Base-by-base conservation (phyloP, 1,140 invertebrate genomes). In the Mamestra configurata region DNA sequence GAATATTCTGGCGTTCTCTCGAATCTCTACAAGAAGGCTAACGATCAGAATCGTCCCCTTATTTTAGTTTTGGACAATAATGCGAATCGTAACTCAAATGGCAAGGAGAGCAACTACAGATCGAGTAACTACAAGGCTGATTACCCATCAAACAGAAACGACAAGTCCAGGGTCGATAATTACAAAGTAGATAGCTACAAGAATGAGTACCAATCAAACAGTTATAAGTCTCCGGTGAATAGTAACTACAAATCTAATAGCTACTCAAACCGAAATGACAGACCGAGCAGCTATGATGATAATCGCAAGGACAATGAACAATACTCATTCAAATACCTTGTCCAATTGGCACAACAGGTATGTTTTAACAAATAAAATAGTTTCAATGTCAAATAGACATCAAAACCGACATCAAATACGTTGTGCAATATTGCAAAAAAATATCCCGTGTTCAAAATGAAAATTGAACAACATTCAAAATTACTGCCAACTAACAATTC, bases 31-130 rank as follows among this genome's bases (percentile, higher is more conserved):
- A 71, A 79, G 15, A 79, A 79, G 27, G 64, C 82, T 1, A 31
- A 61, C 13, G 18, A 61, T 4, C 61, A 84, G 31, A 78, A 84
- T n/a, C 81, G 79, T 5, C 84, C 86, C 1, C 20, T 88, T 1
- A 57, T 88, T 6, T 18, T 88, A 10, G 75, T 88, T 18, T 31
- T 88, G 0, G 85, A 83, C 27, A 81, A 73, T 43, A 61, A 57
- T 40, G 35, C 71, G 8, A 75, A 40, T 27, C 37, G 11, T 0
- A 55, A 31, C 70, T 31, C 59, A 15, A 24, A 46, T 46, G 57
- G 78, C n/a, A 73, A 64, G 18, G 24, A 24, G 31, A 18, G 35
- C 27, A 37, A 35, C 7, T 46, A 24, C 5, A 49, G 49, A 20
- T 68, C 64, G 0, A 46, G 8, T 6, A 43, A 13, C 37, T 22